phyloP scores from a whole-genome alignment of 1,140 invertebrate species.

The Drosophila auraria region DNA sequence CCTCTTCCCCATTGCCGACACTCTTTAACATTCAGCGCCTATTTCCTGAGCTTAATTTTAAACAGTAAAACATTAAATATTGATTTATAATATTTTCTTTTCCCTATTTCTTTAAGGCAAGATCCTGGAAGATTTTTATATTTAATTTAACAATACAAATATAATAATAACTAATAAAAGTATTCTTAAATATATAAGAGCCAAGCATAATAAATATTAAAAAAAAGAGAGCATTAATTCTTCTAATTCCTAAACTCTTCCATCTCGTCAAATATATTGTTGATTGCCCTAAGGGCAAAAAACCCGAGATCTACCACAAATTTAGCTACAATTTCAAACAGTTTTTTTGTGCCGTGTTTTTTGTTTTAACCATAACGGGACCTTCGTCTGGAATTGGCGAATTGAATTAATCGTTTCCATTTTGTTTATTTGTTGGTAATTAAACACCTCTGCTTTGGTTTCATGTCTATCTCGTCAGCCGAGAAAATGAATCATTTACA shows the following conservation, averaged over 20 bases:
- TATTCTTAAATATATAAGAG: too few relatives aligned
- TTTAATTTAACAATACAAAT: too few relatives aligned
- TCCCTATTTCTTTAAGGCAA: too few relatives aligned
- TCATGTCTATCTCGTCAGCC: constrained; percentile 65
- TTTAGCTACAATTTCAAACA: constrained; percentile 78
- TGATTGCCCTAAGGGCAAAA: constrained; percentile 52
- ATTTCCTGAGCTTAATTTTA: too few relatives aligned
- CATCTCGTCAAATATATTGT: constrained; percentile 16
- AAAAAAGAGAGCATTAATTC: constrained; percentile 4
- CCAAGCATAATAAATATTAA: background rate
- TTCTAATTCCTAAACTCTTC: background rate
- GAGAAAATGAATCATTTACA: constrained; percentile 80
- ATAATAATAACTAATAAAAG: too few relatives aligned
- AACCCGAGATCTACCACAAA: constrained; percentile 62
- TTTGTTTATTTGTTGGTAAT: constrained; percentile 84
- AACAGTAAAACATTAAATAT: too few relatives aligned
- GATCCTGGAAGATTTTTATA: too few relatives aligned
- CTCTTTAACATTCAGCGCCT: too few relatives aligned
- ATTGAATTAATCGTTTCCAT: constrained; percentile 83
- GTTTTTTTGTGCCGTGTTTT: constrained; percentile 46
- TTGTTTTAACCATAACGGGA: constrained; percentile 70
- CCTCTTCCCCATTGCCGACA: too few relatives aligned
- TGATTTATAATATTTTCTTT: too few relatives aligned
- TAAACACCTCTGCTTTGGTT: constrained; percentile 84
- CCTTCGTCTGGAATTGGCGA: constrained; percentile 77